Percentiles rank a stretch among this genome's conserved stretches.
Evolutionary conservation across 1,140 invertebrate genomes (phyloP).

Genomic region (Zaprionus gabonicus): DNA sequence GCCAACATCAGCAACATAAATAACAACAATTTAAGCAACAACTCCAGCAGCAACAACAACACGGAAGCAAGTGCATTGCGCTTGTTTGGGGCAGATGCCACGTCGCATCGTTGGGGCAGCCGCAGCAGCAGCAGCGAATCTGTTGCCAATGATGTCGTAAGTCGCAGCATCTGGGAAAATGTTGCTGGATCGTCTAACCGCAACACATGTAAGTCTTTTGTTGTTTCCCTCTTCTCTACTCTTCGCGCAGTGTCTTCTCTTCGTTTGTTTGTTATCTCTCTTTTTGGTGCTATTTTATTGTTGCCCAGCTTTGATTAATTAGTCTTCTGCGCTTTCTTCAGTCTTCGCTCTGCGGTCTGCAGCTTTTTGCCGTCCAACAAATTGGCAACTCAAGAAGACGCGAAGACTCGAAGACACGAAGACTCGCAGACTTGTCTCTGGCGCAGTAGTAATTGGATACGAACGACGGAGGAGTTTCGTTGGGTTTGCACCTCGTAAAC

Average conservation of each 20-base stretch:
- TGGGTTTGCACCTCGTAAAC: slow-evolving; percentile 17
- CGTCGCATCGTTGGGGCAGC: background rate
- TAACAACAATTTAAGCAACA: background rate
- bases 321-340: slow-evolving; percentile 33
- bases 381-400: slow-evolving; percentile 34
- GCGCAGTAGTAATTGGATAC: slow-evolving; percentile 19
- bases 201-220: slow-evolving; percentile 19
- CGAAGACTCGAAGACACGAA: background rate
- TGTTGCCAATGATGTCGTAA: slow-evolving; percentile 30
- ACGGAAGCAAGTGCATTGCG: slow-evolving; percentile 61
- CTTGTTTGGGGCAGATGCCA: slow-evolving; percentile 39
- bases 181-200: background rate
- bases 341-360: slow-evolving; percentile 12
- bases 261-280: background rate
- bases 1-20: slow-evolving; percentile 12
- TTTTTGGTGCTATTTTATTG: background rate
- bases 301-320: slow-evolving; percentile 42
- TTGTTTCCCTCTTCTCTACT: background rate
- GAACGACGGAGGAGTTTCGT: background rate
- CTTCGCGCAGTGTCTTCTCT: background rate
- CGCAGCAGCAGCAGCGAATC: background rate
- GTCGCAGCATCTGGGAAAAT: slow-evolving; percentile 28
- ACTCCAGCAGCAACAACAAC: slow-evolving; percentile 39
- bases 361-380: slow-evolving; percentile 13
- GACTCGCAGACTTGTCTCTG: background rate